These are phyloP conservation scores for Choristoneura fumiferana DNA, from an alignment of 1,140 invertebrate species.

Conservation along the genomic window DNA sequence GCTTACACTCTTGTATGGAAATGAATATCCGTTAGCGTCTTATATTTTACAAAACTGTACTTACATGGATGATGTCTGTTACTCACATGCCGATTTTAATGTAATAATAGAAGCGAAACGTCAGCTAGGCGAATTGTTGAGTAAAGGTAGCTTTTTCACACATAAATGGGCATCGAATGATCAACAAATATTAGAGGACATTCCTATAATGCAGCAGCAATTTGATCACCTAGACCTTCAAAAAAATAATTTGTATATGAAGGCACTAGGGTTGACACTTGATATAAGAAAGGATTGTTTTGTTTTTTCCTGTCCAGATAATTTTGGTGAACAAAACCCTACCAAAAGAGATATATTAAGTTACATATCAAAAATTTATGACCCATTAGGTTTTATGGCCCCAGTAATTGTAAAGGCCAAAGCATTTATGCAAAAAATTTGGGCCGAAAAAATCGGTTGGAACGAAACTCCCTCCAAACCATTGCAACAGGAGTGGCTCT, in stretches of 20 bases:
- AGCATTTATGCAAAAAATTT: conserved; percentile 11
- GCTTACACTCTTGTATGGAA: not conserved
- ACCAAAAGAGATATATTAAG: conserved; percentile 9
- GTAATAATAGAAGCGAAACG: not conserved
- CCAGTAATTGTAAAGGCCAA: not conserved
- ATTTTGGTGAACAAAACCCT: not conserved
- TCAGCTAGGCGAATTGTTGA: not conserved
- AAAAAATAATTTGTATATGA: conserved; percentile 21
- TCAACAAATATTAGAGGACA: not conserved
- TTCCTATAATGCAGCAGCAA: not conserved
- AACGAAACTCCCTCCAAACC: not conserved
- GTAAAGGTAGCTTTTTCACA: not conserved
- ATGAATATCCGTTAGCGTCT: not conserved
- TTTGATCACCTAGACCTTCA: conserved; percentile 21
- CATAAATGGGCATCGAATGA: conserved; percentile 16
- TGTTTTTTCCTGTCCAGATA: conserved; percentile 19
- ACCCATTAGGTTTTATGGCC: not conserved
- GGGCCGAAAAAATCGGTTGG: not conserved
- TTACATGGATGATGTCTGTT: conserved; percentile 8
- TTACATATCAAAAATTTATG: conserved; percentile 9
- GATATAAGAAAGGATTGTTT: conserved; percentile 24
- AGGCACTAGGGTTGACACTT: conserved; percentile 23
- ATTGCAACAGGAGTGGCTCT: conserved; percentile 1
- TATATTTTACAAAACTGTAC: conserved; percentile 15
- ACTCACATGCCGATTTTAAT: not conserved